Percentiles rank a stretch among this genome's conserved stretches.
Conservation (phyloP, 2,888 invertebrate species). For the Cheilosia impressa region DNA sequence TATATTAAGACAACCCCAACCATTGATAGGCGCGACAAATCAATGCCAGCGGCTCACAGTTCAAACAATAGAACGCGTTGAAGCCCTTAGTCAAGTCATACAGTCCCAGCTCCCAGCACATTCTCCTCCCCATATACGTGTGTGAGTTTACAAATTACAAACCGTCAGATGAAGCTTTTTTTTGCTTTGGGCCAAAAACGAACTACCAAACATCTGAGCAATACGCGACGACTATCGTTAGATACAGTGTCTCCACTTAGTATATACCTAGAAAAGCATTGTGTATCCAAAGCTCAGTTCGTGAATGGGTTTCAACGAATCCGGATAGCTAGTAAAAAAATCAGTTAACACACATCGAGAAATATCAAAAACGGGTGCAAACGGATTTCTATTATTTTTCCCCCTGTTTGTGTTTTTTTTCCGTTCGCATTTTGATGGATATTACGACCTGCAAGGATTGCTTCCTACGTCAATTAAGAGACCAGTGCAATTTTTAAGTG, state of each 20-base stretch:
- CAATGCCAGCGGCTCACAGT: slow-evolving; percentile 37
- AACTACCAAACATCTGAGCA: slow-evolving; percentile 19
- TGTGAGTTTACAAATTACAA: slow-evolving; percentile 13
- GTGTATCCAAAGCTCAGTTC: slow-evolving; percentile 82
- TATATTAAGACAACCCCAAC: slow-evolving; percentile 14
- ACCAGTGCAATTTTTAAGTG: background rate
- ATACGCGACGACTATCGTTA: slow-evolving; percentile 16
- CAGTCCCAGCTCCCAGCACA: background rate
- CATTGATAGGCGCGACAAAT: slow-evolving; percentile 12
- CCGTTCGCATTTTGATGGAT: background rate
- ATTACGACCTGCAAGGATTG: background rate
- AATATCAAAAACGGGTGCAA: slow-evolving; percentile 47
- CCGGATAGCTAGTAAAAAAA: slow-evolving; percentile 79
- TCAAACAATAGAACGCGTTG: slow-evolving; percentile 37
- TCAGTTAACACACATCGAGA: slow-evolving; percentile 42
- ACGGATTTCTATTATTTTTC: slow-evolving; percentile 45
- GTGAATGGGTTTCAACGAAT: slow-evolving; percentile 83
- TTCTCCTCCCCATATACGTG: slow-evolving; percentile 1
- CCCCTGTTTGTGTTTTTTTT: slow-evolving; percentile 21
- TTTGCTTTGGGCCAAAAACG: slow-evolving; percentile 40
- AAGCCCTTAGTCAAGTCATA: background rate
- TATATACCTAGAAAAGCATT: slow-evolving; percentile 82
- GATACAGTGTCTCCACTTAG: slow-evolving; percentile 63
- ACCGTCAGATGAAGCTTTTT: slow-evolving; percentile 53
- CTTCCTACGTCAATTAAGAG: background rate